These are phyloP conservation scores for Manduca sexta DNA, from an alignment of 1,140 invertebrate genomes.

Conservation along the genomic window DNA sequence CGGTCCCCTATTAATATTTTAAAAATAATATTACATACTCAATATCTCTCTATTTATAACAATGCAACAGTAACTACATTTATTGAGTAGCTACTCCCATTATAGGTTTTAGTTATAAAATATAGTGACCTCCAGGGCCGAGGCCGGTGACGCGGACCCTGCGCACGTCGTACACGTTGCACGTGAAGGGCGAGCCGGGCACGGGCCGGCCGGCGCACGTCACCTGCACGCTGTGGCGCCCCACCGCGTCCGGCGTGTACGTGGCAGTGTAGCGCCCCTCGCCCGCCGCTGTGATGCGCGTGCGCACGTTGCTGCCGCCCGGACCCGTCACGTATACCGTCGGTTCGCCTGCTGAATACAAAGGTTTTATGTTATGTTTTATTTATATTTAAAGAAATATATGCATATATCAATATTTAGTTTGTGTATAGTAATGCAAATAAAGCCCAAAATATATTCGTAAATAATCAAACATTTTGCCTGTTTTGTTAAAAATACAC, in stretches of 20 bases:
- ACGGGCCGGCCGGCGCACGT: constrained; percentile 87
- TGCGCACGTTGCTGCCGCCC: constrained; percentile 83
- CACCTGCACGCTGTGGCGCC: constrained; percentile 88
- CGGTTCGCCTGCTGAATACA: constrained; percentile 72
- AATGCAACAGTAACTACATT: too few species aligned
- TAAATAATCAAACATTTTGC: too few species aligned
- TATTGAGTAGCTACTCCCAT: too few species aligned
- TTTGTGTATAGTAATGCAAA: too few species aligned
- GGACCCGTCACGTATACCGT: constrained; percentile 86
- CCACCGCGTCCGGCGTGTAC: constrained; percentile 89
- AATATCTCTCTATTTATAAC: too few species aligned
- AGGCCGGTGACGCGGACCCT: constrained; percentile 88
- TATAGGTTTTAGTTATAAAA: too few species aligned
- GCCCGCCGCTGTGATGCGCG: constrained; percentile 75
- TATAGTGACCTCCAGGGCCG: constrained; percentile 61
- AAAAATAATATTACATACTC: too few species aligned
- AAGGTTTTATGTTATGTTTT: neutral
- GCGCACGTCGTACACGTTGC: constrained; percentile 93
- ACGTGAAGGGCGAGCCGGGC: constrained; percentile 92
- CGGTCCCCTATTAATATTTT: too few species aligned
- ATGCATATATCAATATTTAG: too few species aligned
- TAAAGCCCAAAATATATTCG: too few species aligned
- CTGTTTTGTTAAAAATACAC: too few species aligned
- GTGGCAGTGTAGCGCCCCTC: constrained; percentile 79
- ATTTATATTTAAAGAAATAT: too few species aligned